Base-by-base conservation (phyloP, 2,888 invertebrate genomes). In the Drosophila paramelanica region DNA sequence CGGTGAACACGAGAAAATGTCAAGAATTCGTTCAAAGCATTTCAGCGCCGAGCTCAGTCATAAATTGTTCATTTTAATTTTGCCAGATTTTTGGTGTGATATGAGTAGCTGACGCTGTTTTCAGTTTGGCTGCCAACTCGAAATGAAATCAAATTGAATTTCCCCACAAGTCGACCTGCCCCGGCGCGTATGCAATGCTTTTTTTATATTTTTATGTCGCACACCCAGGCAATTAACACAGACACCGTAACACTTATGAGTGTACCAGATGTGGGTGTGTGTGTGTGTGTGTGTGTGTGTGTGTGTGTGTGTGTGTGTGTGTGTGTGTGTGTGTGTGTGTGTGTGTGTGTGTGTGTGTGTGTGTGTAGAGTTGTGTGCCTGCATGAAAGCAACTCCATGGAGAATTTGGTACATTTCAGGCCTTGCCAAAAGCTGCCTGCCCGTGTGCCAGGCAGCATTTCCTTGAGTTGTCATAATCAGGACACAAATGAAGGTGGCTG, bases 381-480 rank as follows among this genome's bases (percentile, higher is more conserved):
- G 73, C 66, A 52, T 74, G 74, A 79, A 74, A 70, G 77, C 46
- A 43, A 61, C 49, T 83, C 88, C 78, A 46, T 65, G 51, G 88
- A 78, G 88, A 79, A 76, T 81, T 68, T 17, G 65, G 71, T 33
- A 57, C 60, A 79, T 74, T 73, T 87, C 59, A 31, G 67, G 47
- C 45, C 50, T 41, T 74, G 72, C 59, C 68, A 66, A 45, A 59
- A 79, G 77, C 73, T 52, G 75, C 49, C 64, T 64, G 68, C 43
- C 33, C 17, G 36, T 56, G 47, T 42, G 56, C 17, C 82, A 58
- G 77, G 46, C 66, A 25, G 45, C 68, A 77, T 81, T 87, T 84
- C 89, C 89, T 86, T 87, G 81, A 76, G 70, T 81, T 86, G 85
- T 86, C 85, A 88, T 88, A 86, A 88, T 59, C 87, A 87, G 81